phyloP scores from a whole-genome alignment of 1,140 invertebrate species.

The Lasioglossum baleicum region DNA sequence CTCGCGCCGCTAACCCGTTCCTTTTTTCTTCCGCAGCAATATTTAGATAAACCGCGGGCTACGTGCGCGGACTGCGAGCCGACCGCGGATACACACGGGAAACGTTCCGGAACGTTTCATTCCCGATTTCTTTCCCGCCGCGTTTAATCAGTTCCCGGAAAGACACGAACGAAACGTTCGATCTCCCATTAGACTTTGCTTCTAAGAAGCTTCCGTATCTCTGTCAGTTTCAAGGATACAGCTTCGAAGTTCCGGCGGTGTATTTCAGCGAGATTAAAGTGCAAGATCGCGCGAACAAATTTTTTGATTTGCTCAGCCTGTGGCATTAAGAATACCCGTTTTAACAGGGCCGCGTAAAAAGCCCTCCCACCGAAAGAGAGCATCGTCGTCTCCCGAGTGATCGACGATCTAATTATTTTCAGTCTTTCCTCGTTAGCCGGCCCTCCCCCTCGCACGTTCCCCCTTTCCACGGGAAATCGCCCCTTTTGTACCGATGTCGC shows the following conservation, averaged over 20 bases:
- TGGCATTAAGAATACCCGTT: no score
- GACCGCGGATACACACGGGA: neutral
- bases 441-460: neutral
- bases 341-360: constrained; percentile 16
- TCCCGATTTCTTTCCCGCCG: constrained; percentile 3
- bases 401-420: constrained; percentile 65
- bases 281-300: no score
- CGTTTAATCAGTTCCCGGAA: constrained; percentile 5
- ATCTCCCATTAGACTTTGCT: neutral
- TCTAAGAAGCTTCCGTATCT: no score
- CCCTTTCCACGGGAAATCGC: constrained; percentile 43
- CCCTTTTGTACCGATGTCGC: constrained; percentile 50
- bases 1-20: constrained; percentile 41
- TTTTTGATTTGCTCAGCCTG: no score
- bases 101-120: constrained; percentile 13
- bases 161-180: neutral
- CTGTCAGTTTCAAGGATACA: no score
- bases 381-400: constrained; percentile 38
- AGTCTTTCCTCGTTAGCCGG: constrained; percentile 59
- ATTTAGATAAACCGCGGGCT: constrained; percentile 65
- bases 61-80: constrained; percentile 58
- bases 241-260: no score
- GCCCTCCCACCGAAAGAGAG: constrained; percentile 15
- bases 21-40: constrained; percentile 56
- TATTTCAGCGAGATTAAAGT: no score